phyloP scores from a whole-genome alignment of 2,797 vertebrate genomes.

The Catostomus latipinnis region DNA sequence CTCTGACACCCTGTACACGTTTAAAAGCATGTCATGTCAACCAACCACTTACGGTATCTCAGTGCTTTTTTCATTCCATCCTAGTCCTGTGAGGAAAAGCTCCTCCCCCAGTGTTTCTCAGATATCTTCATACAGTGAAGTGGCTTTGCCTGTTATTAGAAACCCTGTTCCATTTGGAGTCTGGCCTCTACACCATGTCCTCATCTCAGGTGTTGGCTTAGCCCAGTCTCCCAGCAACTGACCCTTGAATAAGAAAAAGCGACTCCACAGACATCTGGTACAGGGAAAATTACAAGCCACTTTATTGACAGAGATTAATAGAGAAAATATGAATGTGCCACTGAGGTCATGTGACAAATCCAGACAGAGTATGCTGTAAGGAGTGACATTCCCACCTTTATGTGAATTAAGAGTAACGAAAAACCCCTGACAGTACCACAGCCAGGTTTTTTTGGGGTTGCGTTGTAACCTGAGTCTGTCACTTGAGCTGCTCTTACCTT shows the following conservation, averaged over 20 bases:
- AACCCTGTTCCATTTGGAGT: constrained; percentile 40
- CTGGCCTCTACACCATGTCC: constrained; percentile 50
- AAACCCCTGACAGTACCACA: constrained; percentile 42
- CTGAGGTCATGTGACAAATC: constrained; percentile 1
- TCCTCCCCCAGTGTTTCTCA: constrained; percentile 30
- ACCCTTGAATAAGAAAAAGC: constrained; percentile 11
- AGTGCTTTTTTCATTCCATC: background rate
- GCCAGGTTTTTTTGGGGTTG: constrained; percentile 43
- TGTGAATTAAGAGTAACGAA: constrained; percentile 51
- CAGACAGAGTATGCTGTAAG: constrained; percentile 37
- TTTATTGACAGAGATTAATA: background rate
- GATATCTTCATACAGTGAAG: constrained; percentile 1
- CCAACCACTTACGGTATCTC: background rate
- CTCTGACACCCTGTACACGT: background rate
- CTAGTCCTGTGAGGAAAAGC: background rate
- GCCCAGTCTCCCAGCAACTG: background rate
- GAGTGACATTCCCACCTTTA: constrained; percentile 41
- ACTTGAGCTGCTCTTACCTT: constrained; percentile 53
- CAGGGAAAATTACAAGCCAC: background rate
- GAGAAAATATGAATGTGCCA: constrained; percentile 17
- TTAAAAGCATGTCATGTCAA: constrained; percentile 6
- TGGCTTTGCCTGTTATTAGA: constrained; percentile 43
- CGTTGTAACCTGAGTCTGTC: constrained; percentile 59
- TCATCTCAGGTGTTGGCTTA: constrained; percentile 41
- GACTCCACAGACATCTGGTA: background rate